These are phyloP conservation scores for Montipora efflorescens DNA, from an alignment of 64 coral and sea anemone species.

Conservation along the genomic window DNA sequence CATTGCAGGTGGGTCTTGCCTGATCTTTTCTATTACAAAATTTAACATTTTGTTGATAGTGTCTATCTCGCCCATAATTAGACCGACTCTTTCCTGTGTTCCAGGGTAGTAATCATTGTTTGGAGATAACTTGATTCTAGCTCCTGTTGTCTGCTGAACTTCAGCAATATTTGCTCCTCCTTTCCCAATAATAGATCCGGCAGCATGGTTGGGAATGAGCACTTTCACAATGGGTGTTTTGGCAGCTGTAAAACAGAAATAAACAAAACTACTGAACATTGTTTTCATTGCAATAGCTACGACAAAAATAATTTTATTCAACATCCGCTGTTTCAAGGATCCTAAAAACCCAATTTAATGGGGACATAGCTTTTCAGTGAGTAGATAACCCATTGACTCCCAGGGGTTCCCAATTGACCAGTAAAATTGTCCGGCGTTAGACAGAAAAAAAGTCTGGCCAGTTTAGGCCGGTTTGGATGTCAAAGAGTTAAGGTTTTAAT, in stretches of 20 bases:
- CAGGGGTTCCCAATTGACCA: no score
- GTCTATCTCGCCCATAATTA: slow-evolving; percentile 96
- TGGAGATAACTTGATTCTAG: slow-evolving; percentile 94
- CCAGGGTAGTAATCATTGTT: slow-evolving; percentile 99
- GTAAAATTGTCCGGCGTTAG: no score
- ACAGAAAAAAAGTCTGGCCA: no score
- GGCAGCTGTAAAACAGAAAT: slow-evolving; percentile 70
- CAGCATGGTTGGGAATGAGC: slow-evolving; percentile 94
- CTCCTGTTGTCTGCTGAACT: slow-evolving; percentile 93
- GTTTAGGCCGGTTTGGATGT: no score
- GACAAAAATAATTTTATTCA: no score
- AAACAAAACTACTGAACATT: not conserved
- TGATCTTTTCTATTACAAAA: slow-evolving; percentile 97
- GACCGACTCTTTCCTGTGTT: slow-evolving; percentile 95
- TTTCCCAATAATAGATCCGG: slow-evolving; percentile 99
- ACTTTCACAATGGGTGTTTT: slow-evolving; percentile 97
- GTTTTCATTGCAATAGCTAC: no score
- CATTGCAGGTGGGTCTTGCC: slow-evolving; percentile 85
- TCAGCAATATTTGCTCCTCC: slow-evolving; percentile 94
- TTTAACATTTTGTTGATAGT: slow-evolving; percentile 94
- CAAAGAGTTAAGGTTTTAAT: no score
- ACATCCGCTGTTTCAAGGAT: no score
- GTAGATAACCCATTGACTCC: no score
- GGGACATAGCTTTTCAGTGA: no score
- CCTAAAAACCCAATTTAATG: no score